Evolutionary conservation across 2,113 vertebrate species (phyloP).

Genomic region (Vidua chalybeata): DNA sequence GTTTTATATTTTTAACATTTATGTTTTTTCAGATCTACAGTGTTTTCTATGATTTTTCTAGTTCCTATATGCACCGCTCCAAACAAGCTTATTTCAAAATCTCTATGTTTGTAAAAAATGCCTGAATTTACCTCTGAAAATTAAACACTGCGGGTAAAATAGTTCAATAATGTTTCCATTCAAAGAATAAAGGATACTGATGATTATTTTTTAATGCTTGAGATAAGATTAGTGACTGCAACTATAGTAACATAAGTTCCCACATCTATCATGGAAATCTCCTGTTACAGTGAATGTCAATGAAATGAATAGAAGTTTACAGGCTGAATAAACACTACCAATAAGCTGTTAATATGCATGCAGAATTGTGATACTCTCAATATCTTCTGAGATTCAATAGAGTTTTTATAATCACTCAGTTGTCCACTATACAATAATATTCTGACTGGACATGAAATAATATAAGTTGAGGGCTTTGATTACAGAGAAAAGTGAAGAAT

Average conservation of each 20-base stretch:
- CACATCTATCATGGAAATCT: background rate
- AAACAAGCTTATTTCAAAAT: background rate
- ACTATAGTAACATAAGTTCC: background rate
- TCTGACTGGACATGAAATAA: background rate
- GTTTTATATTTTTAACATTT: background rate
- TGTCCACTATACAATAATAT: background rate
- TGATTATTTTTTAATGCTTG: conserved; percentile 20
- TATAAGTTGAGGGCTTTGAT: background rate
- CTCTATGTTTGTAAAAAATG: background rate
- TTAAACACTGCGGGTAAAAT: conserved; percentile 25
- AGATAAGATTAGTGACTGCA: conserved; percentile 2
- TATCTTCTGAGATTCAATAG: background rate
- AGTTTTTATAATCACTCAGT: background rate
- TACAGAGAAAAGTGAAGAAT: background rate
- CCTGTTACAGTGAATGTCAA: background rate
- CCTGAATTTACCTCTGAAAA: conserved; percentile 27
- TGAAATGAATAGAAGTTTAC: background rate
- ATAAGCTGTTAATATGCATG: background rate
- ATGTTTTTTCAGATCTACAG: conserved; percentile 38
- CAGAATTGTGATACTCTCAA: background rate
- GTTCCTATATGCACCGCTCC: background rate
- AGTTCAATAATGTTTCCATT: background rate
- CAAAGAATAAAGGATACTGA: conserved; percentile 23
- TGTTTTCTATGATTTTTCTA: conserved; percentile 51
- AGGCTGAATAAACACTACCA: background rate